Evolutionary conservation across 2,113 vertebrate species (phyloP).

Genomic region (Hypocryptadius cinnamomeus): DNA sequence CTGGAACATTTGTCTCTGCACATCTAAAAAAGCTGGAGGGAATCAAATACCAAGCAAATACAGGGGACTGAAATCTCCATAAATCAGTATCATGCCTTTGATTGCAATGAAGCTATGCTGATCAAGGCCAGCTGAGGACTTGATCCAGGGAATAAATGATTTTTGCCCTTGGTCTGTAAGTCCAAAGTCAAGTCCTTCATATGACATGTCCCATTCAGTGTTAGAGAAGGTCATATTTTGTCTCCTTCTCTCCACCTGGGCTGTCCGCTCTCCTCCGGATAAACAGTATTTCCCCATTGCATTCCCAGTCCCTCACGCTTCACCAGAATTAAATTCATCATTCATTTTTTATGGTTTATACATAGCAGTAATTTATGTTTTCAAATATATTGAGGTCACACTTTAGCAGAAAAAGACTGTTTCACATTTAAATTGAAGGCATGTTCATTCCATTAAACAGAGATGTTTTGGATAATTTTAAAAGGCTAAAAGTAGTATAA

Average conservation of each 20-base stretch:
- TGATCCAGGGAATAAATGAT: neutral
- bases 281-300: slow-evolving; percentile 66
- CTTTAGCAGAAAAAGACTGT: slow-evolving; percentile 79
- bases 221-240: slow-evolving; percentile 45
- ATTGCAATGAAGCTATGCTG: neutral
- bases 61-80: neutral
- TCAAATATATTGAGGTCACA: slow-evolving; percentile 81
- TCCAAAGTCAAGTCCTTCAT: slow-evolving; percentile 30
- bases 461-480: slow-evolving; percentile 81
- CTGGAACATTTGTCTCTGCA: neutral
- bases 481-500: slow-evolving; percentile 83
- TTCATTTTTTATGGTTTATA: slow-evolving; percentile 85
- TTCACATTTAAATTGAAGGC: slow-evolving; percentile 81
- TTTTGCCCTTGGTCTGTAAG: neutral
- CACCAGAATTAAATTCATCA: slow-evolving; percentile 82
- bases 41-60: neutral
- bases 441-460: slow-evolving; percentile 78
- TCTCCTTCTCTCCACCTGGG: neutral
- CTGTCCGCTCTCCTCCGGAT: slow-evolving; percentile 53
- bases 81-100: neutral
- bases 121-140: neutral
- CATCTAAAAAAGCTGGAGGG: neutral
- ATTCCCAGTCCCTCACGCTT: slow-evolving; percentile 69
- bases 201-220: neutral
- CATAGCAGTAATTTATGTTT: slow-evolving; percentile 80